Evolutionary conservation across 2,797 vertebrate species (phyloP).

Genomic region (Paguma larvata): DNA sequence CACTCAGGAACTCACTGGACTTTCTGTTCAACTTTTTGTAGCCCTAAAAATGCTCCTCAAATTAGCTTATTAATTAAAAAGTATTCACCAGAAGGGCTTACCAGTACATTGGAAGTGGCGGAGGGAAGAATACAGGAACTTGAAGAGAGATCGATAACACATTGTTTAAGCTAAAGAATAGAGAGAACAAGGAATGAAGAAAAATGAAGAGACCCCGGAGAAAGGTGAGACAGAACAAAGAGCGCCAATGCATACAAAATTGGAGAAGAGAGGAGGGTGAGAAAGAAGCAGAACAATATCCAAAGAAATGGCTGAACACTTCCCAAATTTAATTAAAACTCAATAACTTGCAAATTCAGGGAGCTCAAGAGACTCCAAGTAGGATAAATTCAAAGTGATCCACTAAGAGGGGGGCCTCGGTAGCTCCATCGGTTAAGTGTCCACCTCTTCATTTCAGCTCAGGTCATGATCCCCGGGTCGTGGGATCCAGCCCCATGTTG

Average conservation of each 20-base stretch:
- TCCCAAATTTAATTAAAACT: not conserved
- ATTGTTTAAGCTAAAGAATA: not conserved
- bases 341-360: not conserved
- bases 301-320: not conserved
- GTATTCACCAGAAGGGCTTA: not conserved
- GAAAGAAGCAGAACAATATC: not conserved
- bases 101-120: not conserved
- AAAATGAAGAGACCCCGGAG: not conserved
- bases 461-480: no score
- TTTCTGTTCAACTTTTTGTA: not conserved
- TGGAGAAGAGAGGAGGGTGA: not conserved
- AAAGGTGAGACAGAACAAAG: not conserved
- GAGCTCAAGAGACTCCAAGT: not conserved
- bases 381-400: not conserved
- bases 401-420: not conserved
- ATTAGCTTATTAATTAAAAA: not conserved
- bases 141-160: not conserved
- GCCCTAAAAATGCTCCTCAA: not conserved
- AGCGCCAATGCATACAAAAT: not conserved
- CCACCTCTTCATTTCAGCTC: no score
- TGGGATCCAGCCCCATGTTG: no score
- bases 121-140: not conserved
- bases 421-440: no score
- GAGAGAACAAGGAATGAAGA: not conserved
- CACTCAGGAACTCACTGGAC: not conserved